These are phyloP conservation scores for Sylvicapra grimmia DNA, from an alignment of 2,113 vertebrate species.

Conservation along the genomic window DNA sequence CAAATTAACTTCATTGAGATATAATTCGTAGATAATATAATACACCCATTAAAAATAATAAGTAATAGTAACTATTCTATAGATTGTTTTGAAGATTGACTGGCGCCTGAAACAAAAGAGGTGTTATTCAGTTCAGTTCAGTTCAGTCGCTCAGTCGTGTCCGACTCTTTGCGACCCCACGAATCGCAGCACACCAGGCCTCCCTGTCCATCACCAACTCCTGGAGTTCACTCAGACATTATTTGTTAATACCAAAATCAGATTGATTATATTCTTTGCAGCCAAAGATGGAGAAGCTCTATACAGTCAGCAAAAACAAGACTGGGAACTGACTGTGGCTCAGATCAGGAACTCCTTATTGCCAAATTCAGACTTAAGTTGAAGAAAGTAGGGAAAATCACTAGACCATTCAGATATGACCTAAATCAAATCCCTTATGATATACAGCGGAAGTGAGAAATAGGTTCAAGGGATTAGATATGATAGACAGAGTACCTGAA, in stretches of 20 bases:
- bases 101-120: neutral
- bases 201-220: too few species aligned
- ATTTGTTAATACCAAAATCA: neutral
- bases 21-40: neutral
- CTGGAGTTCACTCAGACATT: too few species aligned
- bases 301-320: neutral
- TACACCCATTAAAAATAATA: neutral
- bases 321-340: neutral
- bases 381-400: neutral
- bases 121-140: too few species aligned
- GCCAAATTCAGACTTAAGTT: neutral
- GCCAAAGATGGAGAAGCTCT: neutral
- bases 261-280: neutral
- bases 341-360: neutral
- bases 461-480: neutral
- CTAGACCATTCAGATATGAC: neutral
- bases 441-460: neutral
- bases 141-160: too few species aligned
- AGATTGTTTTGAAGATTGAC: neutral
- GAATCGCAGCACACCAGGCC: too few species aligned
- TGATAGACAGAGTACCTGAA: neutral
- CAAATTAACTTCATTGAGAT: slow-evolving; percentile 23
- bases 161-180: too few species aligned
- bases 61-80: neutral
- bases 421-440: neutral